Evolutionary conservation across 2,888 invertebrate species (phyloP), one percentile per base, ranked within the genome.

Genomic region (Xestia xanthographa): DNA sequence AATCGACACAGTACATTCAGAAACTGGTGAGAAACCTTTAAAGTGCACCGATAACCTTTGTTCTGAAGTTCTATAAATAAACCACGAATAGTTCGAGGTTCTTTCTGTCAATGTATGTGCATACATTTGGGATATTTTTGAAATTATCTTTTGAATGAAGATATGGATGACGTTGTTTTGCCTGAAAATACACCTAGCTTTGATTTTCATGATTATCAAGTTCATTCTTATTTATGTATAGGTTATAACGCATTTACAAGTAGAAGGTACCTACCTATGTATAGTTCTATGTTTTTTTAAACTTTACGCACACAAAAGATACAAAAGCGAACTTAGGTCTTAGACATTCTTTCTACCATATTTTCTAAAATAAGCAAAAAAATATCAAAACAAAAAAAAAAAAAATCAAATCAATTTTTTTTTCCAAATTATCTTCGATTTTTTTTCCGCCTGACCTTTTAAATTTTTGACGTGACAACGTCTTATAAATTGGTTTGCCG

Each of bases 41-140:
- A 62, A 53, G 70, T 75, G 26, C 14, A 34, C 34, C 1, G 77
- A 77, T 72, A 77, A 77, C 65, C 48, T 79, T n/a, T 78, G n/a
- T 38, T 29, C 58, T 38, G 22, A 6, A 38, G 26, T 66, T 29
- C 50, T 41, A 41, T 66, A 79, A 69, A 79, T 69, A 69, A 66
- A 43, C 29, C 34, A 34, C 29, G 29, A 60, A 45, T 48, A 66
- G 43, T 45, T 41, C 60, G 22, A 66, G 53, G 41, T 70, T 70
- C 11, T 26, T 26, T 38, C 45, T 34, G 66, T 76, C 67, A 75
- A 76, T 22, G 45, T 70, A 80, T 79, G 79, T 26, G 69, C 79
- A 80, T 80, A 62, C 1, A 34, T 70, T 74, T 65, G 34, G 26
- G 0, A 68, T 74, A 68, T 50, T 74, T 79, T 53, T 26, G 29